Evolutionary conservation across 1,140 invertebrate genomes (phyloP).

Genomic region (Pseudomyrmex dendroicus): DNA sequence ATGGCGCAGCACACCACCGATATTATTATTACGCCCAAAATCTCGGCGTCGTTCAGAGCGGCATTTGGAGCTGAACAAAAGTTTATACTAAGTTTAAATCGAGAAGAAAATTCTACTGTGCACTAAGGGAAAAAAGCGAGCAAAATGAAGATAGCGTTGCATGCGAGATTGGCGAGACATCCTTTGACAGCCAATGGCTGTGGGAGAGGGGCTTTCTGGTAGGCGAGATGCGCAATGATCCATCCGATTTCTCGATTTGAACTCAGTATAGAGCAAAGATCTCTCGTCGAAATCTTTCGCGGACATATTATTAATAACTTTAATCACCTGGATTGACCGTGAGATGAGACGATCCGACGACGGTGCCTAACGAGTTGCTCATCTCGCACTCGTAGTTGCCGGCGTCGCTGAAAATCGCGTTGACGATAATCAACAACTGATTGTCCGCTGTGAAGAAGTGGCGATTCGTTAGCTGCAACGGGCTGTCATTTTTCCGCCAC

Average conservation of each 20-base stretch:
- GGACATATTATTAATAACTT: not conserved
- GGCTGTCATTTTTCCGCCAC: conserved; percentile 94
- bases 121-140: too few species aligned
- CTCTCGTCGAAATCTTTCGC: conserved; percentile 8
- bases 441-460: conserved; percentile 93
- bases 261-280: conserved; percentile 28
- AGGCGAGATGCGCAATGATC: too few species aligned
- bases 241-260: too few species aligned
- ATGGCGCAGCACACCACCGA: conserved; percentile 96
- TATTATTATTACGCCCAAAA: conserved; percentile 94
- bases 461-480: conserved; percentile 89
- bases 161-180: too few species aligned
- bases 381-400: conserved; percentile 96
- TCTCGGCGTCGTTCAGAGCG: conserved; percentile 88
- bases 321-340: conserved; percentile 86
- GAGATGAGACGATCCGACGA: conserved; percentile 85
- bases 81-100: too few species aligned
- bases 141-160: too few species aligned
- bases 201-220: conserved; percentile 24
- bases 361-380: conserved; percentile 92
- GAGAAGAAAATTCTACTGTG: too few species aligned
- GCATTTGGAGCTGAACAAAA: conserved; percentile 77
- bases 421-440: conserved; percentile 94
- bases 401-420: conserved; percentile 90
- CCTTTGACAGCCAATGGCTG: not conserved